phyloP scores from a whole-genome alignment of 2,113 vertebrate genomes.

The Tretioscincus oriximinensis region DNA sequence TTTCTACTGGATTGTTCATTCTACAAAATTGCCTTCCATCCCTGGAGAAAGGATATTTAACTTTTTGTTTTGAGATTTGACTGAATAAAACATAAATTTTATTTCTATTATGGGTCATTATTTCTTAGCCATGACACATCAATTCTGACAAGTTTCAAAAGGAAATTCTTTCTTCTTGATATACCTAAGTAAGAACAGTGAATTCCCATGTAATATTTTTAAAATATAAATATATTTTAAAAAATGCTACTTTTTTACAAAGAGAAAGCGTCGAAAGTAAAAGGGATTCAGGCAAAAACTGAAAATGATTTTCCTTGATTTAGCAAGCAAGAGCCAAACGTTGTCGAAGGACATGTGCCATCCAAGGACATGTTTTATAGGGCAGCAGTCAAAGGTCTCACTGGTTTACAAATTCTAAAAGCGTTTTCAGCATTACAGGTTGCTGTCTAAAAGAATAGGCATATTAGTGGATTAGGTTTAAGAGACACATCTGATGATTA shows the following conservation, averaged over 20 bases:
- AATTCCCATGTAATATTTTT: neutral
- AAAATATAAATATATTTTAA: neutral
- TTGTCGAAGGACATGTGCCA: neutral
- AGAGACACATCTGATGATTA: neutral
- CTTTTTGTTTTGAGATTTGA: neutral
- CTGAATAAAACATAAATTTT: conserved; percentile 1
- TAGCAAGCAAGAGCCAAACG: accelerated
- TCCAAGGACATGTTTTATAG: accelerated
- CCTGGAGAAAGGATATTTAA: conserved; percentile 6
- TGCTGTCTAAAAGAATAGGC: neutral
- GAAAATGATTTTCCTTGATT: neutral
- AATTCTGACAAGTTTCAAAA: conserved; percentile 13
- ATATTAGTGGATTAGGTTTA: neutral
- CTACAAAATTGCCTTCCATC: neutral
- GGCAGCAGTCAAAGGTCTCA: neutral
- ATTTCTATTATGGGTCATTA: neutral
- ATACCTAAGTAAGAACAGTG: neutral
- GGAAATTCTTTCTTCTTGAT: neutral
- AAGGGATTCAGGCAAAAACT: neutral
- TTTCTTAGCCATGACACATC: accelerated
- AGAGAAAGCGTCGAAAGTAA: conserved; percentile 4
- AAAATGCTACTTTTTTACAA: neutral
- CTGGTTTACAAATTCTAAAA: neutral
- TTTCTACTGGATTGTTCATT: neutral
- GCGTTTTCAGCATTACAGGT: neutral